Base-by-base conservation (phyloP, 1,140 invertebrate species). In the Papilio machaon region DNA sequence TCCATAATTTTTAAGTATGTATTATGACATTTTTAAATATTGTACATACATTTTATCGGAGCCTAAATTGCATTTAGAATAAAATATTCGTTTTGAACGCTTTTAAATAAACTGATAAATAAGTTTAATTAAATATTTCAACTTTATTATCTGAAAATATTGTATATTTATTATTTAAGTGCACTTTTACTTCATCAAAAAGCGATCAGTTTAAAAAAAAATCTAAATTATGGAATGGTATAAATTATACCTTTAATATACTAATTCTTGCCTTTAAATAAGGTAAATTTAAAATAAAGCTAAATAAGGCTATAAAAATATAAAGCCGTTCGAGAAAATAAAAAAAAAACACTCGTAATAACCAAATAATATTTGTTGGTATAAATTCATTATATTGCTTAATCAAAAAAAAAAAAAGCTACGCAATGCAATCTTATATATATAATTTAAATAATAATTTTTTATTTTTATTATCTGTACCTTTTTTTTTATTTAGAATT, bases 11-110 rank as follows among this genome's bases (percentile, higher is more conserved):
- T 58, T n/a, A 58, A 43, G 38, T 43, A 9, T 64, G 13, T 64
- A 13, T 64, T 64, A 13, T 23, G 2, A 9, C 15, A 35, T 70
- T 35, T 70, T 30, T 70, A 17, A 35, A 35, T 70, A 35, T 35
- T 70, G 64, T 70, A 70, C 23, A 70, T 70, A 70, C 1, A 8
- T 70, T 19, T 19, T 35, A 70, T 35, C 30, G 30, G 30, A 35
- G 64, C 64, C 30, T 70, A 70, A 70, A 15, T 70, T 38, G 64
- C 64, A 70, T 70, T 70, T 70, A 70, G 7, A 70, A 38, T 17
- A 13, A 17, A 17, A 70, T 17, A 35, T 15, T 60, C 7, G 0
- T 38, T 30, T 7, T 38, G 15, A 4, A 15, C 30, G 64, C 64
- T 70, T 70, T 70, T 70, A 35, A 35, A 70, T 60, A 38, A 70